Conservation (phyloP, 1,140 invertebrate species). For the Ptiloglossa arizonensis region DNA sequence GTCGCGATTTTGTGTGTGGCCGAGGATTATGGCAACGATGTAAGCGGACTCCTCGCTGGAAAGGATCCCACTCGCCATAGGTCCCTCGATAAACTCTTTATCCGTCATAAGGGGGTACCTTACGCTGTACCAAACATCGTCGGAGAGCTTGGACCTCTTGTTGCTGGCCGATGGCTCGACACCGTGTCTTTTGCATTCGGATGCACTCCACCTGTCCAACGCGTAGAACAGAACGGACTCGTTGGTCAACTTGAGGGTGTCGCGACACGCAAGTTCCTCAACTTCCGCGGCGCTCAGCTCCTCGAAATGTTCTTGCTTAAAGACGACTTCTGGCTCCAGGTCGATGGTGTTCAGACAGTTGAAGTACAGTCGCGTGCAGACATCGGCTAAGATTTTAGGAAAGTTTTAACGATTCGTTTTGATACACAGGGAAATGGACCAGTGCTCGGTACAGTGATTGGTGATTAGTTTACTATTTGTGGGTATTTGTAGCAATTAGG, state of each 20-base stretch:
- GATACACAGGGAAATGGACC: neutral
- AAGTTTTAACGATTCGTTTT: neutral
- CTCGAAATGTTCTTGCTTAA: conserved; percentile 86
- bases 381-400: conserved; percentile 68
- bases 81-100: conserved; percentile 83
- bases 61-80: conserved; percentile 76
- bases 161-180: conserved; percentile 84
- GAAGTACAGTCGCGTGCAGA: conserved; percentile 83
- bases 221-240: conserved; percentile 84
- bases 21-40: conserved; percentile 72
- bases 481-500: too few relatives aligned
- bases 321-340: conserved; percentile 83
- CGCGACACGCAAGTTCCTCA: conserved; percentile 83
- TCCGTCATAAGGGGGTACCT: conserved; percentile 85
- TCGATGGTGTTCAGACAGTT: conserved; percentile 86
- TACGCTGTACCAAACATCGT: conserved; percentile 85
- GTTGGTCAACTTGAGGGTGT: conserved; percentile 83
- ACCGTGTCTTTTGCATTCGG: conserved; percentile 85
- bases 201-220: conserved; percentile 86
- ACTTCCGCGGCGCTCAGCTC: conserved; percentile 85
- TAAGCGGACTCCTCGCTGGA: conserved; percentile 71
- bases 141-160: conserved; percentile 84
- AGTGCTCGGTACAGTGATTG: too few relatives aligned
- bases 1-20: conserved; percentile 55
- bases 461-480: too few relatives aligned